Evolutionary conservation across 2,113 vertebrate genomes (phyloP).

Genomic region (Fukomys damarensis): DNA sequence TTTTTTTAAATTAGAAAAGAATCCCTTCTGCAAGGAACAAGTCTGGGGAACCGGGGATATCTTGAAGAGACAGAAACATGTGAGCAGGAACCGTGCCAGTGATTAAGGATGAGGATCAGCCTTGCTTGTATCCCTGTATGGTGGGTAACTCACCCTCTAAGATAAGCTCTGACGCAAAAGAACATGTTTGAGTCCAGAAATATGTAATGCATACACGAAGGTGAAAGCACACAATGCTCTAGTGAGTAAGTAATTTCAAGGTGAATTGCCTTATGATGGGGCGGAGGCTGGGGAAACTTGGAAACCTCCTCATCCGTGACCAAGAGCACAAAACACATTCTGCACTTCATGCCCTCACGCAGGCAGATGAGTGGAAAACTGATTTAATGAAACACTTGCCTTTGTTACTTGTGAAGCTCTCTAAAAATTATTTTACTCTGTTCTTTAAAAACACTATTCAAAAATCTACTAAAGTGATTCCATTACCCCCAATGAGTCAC

Average conservation of each 20-base stretch:
- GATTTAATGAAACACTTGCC: neutral
- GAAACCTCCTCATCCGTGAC: slow-evolving; percentile 25
- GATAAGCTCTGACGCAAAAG: neutral
- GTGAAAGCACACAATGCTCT: neutral
- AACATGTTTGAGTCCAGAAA: neutral
- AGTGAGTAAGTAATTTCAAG: slow-evolving; percentile 47
- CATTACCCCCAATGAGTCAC: slow-evolving; percentile 31
- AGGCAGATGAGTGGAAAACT: neutral
- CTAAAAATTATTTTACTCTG: slow-evolving; percentile 22
- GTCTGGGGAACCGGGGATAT: neutral
- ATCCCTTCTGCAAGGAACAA: neutral
- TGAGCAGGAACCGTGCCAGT: neutral
- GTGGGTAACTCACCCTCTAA: neutral
- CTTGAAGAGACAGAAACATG: neutral
- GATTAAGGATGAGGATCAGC: neutral
- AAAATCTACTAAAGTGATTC: slow-evolving; percentile 60
- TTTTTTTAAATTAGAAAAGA: slow-evolving; percentile 35
- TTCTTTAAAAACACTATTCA: slow-evolving; percentile 44
- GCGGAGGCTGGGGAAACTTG: neutral
- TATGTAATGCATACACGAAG: neutral
- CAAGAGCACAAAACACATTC: neutral
- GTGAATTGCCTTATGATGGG: neutral
- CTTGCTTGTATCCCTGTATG: neutral
- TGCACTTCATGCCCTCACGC: neutral
- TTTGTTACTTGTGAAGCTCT: slow-evolving; percentile 42